Evolutionary conservation across 2,113 vertebrate genomes (phyloP), one percentile per base, ranked within the genome.

Genomic region (Rhinolophus sinicus): DNA sequence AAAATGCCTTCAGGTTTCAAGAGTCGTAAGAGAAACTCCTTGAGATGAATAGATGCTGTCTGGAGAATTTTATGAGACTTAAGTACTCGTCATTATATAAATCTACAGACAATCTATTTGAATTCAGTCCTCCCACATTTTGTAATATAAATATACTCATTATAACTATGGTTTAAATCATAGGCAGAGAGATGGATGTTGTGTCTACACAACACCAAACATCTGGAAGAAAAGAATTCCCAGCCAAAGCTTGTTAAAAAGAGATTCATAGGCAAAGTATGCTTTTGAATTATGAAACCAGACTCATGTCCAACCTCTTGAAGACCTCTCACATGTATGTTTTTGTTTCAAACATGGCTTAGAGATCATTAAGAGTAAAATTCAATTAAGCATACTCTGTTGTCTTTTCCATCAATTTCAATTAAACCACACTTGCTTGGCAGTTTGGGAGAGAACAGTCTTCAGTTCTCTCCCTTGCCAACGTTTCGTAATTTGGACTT

Each of bases 281-380:
- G 67, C 85, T 88, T 94, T 95, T 90, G 62, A 97, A 86, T 93
- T 97, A 62, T 94, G 52, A 93, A 95, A 95, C 86, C 30, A 82
- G 50, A 95, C 64, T 92, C 19, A 58, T 77, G n/a, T 70, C 56
- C 78, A 90, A 65, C 64, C 78, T 93, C 80, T 86, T 96, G 50
- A 92, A 97, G 64, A 97, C 40, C 40, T 87, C 64, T 85, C 40
- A 88, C 30, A 81, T 94, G n/a, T 30, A 0, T 94, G 77, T 96
- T 96, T 97, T 94, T 96, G 62, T 82, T 97, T 97, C 87, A 94
- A 90, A 91, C 8, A 90, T 65, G 35, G 62, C 84, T 82, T 0
- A 0, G 84, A 97, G 94, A 50, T 86, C 40, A 95, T 97, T 95
- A 97, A 96, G 80, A 97, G 96, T 97, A 97, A 95, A 95, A 84